Evolutionary conservation across 2,888 invertebrate species (phyloP).

Genomic region (Dynastes hyllus): DNA sequence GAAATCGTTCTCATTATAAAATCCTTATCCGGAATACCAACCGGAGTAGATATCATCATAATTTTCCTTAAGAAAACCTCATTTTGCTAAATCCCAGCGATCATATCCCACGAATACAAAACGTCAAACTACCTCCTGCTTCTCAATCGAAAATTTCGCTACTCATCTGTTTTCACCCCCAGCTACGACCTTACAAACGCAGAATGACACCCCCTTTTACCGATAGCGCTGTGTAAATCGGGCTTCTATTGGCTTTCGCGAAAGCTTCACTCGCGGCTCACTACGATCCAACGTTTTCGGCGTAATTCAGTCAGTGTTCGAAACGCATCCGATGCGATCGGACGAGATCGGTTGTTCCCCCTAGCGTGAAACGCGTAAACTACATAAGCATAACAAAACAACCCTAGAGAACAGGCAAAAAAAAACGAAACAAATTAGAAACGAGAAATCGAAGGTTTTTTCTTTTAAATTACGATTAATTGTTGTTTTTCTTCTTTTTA

Average conservation of each 20-base stretch:
- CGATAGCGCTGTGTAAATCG: constrained; percentile 61
- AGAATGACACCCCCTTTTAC: too few species aligned
- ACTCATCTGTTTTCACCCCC: not conserved
- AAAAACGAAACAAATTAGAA: not conserved
- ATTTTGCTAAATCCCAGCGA: too few species aligned
- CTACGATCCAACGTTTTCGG: constrained; percentile 55
- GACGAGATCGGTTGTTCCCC: constrained; percentile 34
- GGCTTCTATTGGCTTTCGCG: constrained; percentile 68
- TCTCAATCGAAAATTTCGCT: too few species aligned
- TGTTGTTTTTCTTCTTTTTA: not conserved
- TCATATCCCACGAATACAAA: too few species aligned
- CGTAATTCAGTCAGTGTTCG: constrained; percentile 52
- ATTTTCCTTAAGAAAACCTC: too few species aligned
- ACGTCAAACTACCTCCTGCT: too few species aligned
- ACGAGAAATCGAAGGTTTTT: not conserved
- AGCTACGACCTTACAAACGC: too few species aligned
- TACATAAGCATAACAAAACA: too few species aligned
- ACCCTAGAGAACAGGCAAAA: not conserved
- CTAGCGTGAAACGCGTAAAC: too few species aligned
- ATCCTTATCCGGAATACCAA: too few species aligned
- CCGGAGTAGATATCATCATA: too few species aligned
- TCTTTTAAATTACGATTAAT: not conserved
- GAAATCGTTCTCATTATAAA: too few species aligned
- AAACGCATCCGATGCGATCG: constrained; percentile 53
- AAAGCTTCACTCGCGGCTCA: constrained; percentile 59